Evolutionary conservation across 2,888 invertebrate genomes (phyloP).

Genomic region (Apeira syringaria): DNA sequence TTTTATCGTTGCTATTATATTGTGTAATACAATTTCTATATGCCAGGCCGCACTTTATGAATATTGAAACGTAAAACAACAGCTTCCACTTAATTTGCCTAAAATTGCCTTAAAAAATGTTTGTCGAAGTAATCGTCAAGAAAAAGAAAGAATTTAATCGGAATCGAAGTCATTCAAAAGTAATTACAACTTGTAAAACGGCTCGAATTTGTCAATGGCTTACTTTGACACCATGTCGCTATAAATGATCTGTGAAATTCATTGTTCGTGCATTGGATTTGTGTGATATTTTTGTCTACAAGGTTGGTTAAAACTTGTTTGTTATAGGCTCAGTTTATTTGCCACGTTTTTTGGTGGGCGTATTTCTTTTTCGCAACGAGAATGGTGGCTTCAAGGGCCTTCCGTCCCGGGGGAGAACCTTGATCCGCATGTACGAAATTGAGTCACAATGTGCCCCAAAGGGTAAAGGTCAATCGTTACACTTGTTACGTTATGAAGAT

Average conservation of each 20-base stretch:
- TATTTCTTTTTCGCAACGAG: constrained; percentile 1
- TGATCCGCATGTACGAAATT: constrained; percentile 3
- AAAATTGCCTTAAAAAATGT: no score
- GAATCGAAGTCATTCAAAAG: constrained; percentile 11
- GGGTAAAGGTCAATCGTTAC: constrained; percentile 2
- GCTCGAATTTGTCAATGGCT: background rate
- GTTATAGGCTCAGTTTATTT: constrained; percentile 6
- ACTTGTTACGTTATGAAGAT: background rate
- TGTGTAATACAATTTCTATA: no score
- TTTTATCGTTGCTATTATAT: no score
- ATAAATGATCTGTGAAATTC: background rate
- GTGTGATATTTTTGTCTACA: no score
- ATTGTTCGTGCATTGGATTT: background rate
- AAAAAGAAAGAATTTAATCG: constrained; percentile 5
- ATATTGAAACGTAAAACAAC: no score
- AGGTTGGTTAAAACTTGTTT: constrained; percentile 1
- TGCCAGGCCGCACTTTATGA: no score
- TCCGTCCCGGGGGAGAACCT: constrained; percentile 3
- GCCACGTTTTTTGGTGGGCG: constrained; percentile 3
- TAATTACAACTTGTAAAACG: constrained; percentile 15
- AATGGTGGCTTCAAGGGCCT: background rate
- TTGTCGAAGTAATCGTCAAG: no score
- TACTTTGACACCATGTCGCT: background rate
- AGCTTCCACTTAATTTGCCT: no score
- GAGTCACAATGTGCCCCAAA: constrained; percentile 3